These are phyloP conservation scores for Lampropteryx suffumata DNA, from an alignment of 2,888 invertebrate species.

Conservation along the genomic window DNA sequence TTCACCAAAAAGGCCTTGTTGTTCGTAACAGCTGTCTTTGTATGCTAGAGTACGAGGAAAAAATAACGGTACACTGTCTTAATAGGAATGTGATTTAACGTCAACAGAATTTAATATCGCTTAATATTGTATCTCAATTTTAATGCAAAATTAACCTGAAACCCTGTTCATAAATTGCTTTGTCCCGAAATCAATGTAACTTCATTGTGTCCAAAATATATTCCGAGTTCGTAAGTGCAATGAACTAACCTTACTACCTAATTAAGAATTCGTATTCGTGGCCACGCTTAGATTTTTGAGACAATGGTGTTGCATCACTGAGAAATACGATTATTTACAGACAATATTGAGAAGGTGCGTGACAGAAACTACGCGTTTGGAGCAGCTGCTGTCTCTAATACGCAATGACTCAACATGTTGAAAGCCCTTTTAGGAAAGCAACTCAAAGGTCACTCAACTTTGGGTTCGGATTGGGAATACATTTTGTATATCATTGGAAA, in stretches of 20 bases:
- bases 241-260: conserved; percentile 24
- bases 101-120: too few relatives aligned
- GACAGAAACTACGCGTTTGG: conserved; percentile 13
- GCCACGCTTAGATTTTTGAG: conserved; percentile 11
- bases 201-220: conserved; percentile 7
- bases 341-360: background rate
- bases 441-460: conserved; percentile 24
- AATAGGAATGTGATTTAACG: too few relatives aligned
- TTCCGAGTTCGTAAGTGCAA: conserved; percentile 20
- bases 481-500: too few relatives aligned
- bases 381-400: conserved; percentile 18
- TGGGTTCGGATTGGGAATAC: background rate
- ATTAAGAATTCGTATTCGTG: conserved; percentile 22
- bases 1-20: conserved; percentile 23
- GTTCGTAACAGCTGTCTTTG: too few relatives aligned
- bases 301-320: conserved; percentile 22
- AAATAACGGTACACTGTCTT: too few relatives aligned
- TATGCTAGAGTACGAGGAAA: too few relatives aligned
- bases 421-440: conserved; percentile 14
- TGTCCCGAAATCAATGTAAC: conserved; percentile 8
- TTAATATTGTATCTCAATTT: background rate
- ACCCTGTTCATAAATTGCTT: conserved; percentile 6
- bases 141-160: conserved; percentile 5
- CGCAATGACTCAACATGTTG: conserved; percentile 17
- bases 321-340: background rate